Base-by-base conservation (phyloP, 2,888 invertebrate genomes). In the Zhuqinia jingwanae region DNA sequence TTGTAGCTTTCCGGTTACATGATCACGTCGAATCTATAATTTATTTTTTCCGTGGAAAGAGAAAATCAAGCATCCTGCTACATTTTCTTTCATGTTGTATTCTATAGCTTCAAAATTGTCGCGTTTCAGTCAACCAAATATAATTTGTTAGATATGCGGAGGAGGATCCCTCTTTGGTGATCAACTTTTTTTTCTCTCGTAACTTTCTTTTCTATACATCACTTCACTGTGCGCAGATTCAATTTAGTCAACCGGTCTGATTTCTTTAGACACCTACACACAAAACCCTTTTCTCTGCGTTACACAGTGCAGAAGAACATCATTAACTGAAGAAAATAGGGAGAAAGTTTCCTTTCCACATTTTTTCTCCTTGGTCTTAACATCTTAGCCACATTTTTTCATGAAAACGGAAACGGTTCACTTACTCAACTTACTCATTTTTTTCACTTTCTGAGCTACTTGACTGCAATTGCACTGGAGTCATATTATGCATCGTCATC, bases 131-230 rank as follows among this genome's bases (percentile, higher is more conserved):
- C 79, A 75, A 79, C 79, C 85, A 58, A 75, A 63, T 79, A 85
- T 85, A 85, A 85, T 85, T 85, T 85, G 79, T 85, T 85, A 78
- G 70, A 78, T 60, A 78, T 78, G 70, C 77, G 60, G 70, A 70
- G n/a, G n/a, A n/a, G 79, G 65, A 65, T 79, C 63, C 27, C 50
- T 50, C 36, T 50, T 65, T 45, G 17, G 58, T 79, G 63, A n/a
- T n/a, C 79, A 25, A 47, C 50, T 65, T 50, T 50, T n/a, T n/a
- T n/a, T 50, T 17, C 65, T 53, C 47, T 79, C 42, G 20, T 65
- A 3, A 27, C n/a, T 47, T 79, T 50, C 27, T 47, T 47, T 45
- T 30, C 63, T 27, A 47, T 45, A 70, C 47, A 70, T n/a, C 47
- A 70, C 27, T 45, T 58, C 36, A 75, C 53, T 78, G 47, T 36